Conservation (phyloP, 2,113 vertebrate species). For the Nesospiza acunhae region DNA sequence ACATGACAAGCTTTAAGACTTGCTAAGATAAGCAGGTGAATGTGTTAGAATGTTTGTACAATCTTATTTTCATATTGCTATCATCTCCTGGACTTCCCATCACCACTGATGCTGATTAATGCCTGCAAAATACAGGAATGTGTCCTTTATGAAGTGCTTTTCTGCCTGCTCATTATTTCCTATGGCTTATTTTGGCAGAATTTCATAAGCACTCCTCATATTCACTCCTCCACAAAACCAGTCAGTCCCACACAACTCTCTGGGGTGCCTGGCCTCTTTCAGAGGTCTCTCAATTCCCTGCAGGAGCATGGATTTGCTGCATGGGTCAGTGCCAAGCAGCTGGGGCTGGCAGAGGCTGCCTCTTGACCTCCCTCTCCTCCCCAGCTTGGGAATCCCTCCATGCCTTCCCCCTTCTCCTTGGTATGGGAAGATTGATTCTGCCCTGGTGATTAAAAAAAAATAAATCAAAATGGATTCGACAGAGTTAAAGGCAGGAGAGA, state of each 20-base stretch:
- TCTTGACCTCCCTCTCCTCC: neutral
- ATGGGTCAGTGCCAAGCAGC: neutral
- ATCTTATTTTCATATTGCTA: neutral
- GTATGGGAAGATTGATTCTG: neutral
- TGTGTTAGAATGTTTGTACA: neutral
- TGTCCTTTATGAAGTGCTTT: neutral
- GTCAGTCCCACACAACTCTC: neutral
- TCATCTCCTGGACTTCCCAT: neutral
- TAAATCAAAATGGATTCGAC: neutral
- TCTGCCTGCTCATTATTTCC: neutral
- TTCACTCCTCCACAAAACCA: neutral
- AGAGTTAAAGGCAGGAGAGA: neutral
- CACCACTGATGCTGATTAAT: neutral
- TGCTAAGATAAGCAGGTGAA: neutral
- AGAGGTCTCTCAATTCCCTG: neutral
- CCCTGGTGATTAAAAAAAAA: neutral
- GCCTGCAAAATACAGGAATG: neutral
- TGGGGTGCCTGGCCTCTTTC: neutral
- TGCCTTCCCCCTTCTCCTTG: neutral
- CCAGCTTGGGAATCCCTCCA: neutral
- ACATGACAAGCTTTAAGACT: neutral
- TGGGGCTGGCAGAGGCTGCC: slow-evolving; percentile 28
- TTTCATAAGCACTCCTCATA: neutral
- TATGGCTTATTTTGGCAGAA: neutral
- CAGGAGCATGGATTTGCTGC: neutral